phyloP scores from a whole-genome alignment of 2,113 vertebrate species.

The Zosterops lateralis region DNA sequence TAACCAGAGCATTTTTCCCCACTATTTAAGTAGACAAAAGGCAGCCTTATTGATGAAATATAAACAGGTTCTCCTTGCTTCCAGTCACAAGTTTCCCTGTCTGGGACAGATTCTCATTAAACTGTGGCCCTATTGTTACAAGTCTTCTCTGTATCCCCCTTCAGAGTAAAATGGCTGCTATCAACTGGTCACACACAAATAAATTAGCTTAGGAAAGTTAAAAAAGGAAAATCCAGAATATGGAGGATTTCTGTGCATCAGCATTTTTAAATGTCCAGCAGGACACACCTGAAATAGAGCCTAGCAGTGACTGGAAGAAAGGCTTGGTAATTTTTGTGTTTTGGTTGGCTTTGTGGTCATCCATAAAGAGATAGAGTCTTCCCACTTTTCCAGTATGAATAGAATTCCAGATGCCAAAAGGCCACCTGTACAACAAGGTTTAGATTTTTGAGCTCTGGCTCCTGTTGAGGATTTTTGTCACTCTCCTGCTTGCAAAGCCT shows the following conservation, averaged over 20 bases:
- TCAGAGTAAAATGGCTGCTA: not conserved
- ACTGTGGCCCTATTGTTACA: not conserved
- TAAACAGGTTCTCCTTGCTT: not conserved
- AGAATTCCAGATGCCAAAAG: not conserved
- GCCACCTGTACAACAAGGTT: not conserved
- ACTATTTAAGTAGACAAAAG: not conserved
- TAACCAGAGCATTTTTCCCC: not conserved
- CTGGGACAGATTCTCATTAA: not conserved
- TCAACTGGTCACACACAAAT: not conserved
- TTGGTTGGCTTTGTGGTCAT: not conserved
- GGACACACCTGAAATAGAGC: not conserved
- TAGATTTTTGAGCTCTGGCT: conserved; percentile 40
- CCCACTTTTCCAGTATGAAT: not conserved
- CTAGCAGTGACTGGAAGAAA: not conserved
- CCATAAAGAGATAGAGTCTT: not conserved
- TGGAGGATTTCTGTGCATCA: not conserved
- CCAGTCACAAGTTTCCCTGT: not conserved
- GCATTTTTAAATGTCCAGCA: not conserved
- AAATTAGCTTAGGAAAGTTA: not conserved
- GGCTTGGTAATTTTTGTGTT: not conserved
- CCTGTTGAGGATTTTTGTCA: conserved; percentile 31
- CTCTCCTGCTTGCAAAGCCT: conserved; percentile 48
- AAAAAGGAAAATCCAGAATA: not conserved
- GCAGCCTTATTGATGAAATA: not conserved
- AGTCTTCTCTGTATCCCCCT: not conserved